phyloP scores from a whole-genome alignment of 2,113 vertebrate genomes.

The Galemys pyrenaicus region DNA sequence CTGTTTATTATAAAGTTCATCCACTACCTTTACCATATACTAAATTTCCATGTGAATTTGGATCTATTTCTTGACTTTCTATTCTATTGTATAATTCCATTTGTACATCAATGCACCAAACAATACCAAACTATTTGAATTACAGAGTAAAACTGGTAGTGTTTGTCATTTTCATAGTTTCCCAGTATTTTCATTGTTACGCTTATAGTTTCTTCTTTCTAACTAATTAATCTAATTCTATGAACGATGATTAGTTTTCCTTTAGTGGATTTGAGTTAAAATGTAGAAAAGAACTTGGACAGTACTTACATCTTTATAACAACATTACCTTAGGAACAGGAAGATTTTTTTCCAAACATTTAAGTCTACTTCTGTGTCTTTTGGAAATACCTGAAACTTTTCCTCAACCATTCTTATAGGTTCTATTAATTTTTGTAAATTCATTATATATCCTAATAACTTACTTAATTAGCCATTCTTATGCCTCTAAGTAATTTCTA shows the following conservation, averaged over 20 bases:
- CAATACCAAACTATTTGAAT: background rate
- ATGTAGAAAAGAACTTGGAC: background rate
- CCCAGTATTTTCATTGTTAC: background rate
- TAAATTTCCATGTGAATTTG: background rate
- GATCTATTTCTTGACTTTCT: constrained; percentile 5
- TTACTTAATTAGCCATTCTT: background rate
- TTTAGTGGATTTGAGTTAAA: background rate
- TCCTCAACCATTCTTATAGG: background rate
- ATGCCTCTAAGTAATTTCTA: background rate
- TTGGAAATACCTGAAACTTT: constrained; percentile 19
- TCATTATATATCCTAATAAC: background rate
- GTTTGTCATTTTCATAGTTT: background rate
- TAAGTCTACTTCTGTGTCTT: background rate
- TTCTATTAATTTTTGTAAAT: background rate
- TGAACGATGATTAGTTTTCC: constrained; percentile 13
- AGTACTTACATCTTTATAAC: background rate
- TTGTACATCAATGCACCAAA: background rate
- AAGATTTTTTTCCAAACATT: background rate
- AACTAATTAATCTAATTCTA: background rate
- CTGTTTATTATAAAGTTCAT: constrained; percentile 2
- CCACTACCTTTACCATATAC: background rate
- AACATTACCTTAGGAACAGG: background rate
- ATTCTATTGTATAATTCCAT: background rate
- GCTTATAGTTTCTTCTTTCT: background rate
- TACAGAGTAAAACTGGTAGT: background rate